Evolutionary conservation across 2,888 invertebrate genomes (phyloP).

Genomic region (Pecten maximus): DNA sequence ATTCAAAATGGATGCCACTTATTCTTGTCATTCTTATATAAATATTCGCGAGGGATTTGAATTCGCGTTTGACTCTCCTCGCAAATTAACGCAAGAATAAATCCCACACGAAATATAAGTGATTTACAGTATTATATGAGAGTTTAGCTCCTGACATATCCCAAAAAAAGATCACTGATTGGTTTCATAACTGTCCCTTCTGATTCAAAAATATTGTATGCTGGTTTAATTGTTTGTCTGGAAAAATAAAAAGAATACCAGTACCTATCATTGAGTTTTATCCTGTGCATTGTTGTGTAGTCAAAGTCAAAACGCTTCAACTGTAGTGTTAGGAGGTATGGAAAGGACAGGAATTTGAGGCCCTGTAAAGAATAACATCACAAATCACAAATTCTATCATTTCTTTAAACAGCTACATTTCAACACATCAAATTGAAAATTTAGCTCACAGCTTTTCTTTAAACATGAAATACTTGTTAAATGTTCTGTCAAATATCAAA

Average conservation of each 20-base stretch:
- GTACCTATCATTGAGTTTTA: slow-evolving; percentile 90
- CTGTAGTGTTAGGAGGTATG: slow-evolving; percentile 93
- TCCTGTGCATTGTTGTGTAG: slow-evolving; percentile 91
- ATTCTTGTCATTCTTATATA: too few species aligned
- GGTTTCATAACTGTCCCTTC: not conserved
- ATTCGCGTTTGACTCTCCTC: too few species aligned
- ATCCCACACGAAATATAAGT: too few species aligned
- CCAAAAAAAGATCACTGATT: too few species aligned
- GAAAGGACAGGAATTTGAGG: slow-evolving; percentile 92
- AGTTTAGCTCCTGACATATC: too few species aligned
- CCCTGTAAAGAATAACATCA: slow-evolving; percentile 83
- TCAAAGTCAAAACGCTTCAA: slow-evolving; percentile 95
- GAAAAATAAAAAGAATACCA: not conserved
- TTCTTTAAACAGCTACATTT: not conserved
- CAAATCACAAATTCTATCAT: not conserved
- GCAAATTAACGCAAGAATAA: too few species aligned
- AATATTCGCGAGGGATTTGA: too few species aligned
- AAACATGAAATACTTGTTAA: not conserved
- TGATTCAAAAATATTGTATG: not conserved
- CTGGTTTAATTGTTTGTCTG: not conserved
- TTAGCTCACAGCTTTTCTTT: not conserved
- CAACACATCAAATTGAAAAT: too few species aligned
- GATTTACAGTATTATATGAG: too few species aligned
- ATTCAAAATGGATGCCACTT: too few species aligned
- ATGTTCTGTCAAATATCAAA: not conserved